Evolutionary conservation across 2,888 invertebrate genomes (phyloP), one percentile per base, ranked within the genome.

Genomic region (Macrophya alboannulata): DNA sequence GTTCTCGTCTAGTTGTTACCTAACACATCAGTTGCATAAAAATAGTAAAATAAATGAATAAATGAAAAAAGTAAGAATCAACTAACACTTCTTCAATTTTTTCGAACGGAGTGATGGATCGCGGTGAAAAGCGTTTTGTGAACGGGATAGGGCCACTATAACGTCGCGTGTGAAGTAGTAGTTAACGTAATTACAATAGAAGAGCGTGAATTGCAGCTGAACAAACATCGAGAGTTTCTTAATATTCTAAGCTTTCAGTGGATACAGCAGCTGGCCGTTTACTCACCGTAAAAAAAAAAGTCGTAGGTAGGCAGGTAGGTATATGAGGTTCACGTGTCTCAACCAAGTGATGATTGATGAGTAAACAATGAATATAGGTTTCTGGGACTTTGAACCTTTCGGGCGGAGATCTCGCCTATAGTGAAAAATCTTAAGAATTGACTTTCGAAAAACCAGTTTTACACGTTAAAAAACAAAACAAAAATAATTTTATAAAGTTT

Each of bases 351-450:
- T 62, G 81, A 81, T 81, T 81, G 81, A 43, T 81, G 81, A 62
- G 62, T 81, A 81, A 81, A 81, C 81, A 81, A 81, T 81, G 12
- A 81, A 81, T 81, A 81, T 81, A 62, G 81, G 81, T 81, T 81
- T 81, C 81, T 81, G 62, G 81, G 81, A 81, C 81, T 81, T 62
- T 59, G 59, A 62, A 62, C 43, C 40, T 31, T 79, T 31, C 79
- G 21, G 48, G 8, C 40, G 12, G 10, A 62, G 40, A 81, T 81
- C 37, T 43, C 10, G 21, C 21, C 40, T n/a, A 17, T 37, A 40
- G n/a, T 43, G 40, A 40, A 59, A 59, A 43, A n/a, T 62, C 43
- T 25, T 43, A 37, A 43, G n/a, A 81, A 81, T 62, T 62, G 40
- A 81, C 81, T 81, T 81, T 81, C 81, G 62, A 81, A 81, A 81